These are phyloP conservation scores for Perizoma flavofasciatum DNA, from an alignment of 2,888 invertebrate species.

Conservation along the genomic window DNA sequence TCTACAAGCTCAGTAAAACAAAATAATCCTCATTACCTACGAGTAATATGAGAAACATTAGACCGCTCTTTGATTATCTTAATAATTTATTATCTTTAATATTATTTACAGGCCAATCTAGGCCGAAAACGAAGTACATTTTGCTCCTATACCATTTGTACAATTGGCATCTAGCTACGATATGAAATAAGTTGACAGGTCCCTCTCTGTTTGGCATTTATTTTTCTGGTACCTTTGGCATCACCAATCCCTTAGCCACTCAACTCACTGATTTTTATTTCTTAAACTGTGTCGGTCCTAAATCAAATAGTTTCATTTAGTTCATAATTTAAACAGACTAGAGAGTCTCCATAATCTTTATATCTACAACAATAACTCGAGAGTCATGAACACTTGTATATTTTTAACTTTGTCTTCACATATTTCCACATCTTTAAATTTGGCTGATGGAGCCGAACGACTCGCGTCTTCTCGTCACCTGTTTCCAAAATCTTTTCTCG, in stretches of 20 bases:
- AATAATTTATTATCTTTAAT: no score
- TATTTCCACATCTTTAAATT: slow-evolving; percentile 53
- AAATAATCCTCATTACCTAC: slow-evolving; percentile 44
- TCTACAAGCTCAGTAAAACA: slow-evolving; percentile 42
- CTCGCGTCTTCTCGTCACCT: slow-evolving; percentile 88
- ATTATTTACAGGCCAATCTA: slow-evolving; percentile 37
- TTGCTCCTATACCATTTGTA: slow-evolving; percentile 30
- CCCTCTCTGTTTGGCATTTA: slow-evolving; percentile 74
- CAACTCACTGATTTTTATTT: not conserved
- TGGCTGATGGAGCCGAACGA: slow-evolving; percentile 79
- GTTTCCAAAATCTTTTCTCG: slow-evolving; percentile 92
- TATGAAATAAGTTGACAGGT: slow-evolving; percentile 77
- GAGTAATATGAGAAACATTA: slow-evolving; percentile 58
- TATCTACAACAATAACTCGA: slow-evolving; percentile 35
- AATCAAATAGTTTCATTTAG: not conserved
- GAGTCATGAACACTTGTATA: slow-evolving; percentile 50
- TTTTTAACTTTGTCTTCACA: slow-evolving; percentile 34
- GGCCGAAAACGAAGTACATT: slow-evolving; percentile 14
- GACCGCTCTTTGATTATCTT: slow-evolving; percentile 48
- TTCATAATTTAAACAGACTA: not conserved
- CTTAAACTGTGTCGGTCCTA: not conserved
- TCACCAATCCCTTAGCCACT: slow-evolving; percentile 21
- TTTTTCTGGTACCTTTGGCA: slow-evolving; percentile 66
- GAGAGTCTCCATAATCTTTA: slow-evolving; percentile 5
- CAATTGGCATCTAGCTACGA: slow-evolving; percentile 60